A percentile compares a stretch with the other conserved stretches of the same genome.
These are phyloP conservation scores for Centropus unirufus DNA, from an alignment of 2,113 vertebrate species.

Conservation along the genomic window DNA sequence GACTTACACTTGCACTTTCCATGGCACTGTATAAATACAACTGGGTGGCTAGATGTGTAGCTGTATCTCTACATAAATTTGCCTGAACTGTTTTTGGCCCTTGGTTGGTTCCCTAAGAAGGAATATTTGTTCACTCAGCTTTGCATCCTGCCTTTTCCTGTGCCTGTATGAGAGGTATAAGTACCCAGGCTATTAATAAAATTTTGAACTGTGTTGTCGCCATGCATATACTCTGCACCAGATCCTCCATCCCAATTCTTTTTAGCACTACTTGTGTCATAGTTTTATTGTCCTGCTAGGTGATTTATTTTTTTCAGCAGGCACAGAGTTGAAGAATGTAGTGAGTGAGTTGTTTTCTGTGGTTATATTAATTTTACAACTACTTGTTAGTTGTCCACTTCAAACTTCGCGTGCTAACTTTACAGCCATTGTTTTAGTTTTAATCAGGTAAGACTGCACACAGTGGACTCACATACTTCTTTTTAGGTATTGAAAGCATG, in stretches of 20 bases:
- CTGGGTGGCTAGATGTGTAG: not conserved
- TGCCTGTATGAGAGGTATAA: rapidly evolving
- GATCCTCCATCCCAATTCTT: not conserved
- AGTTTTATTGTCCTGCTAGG: not conserved
- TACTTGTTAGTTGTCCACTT: not conserved
- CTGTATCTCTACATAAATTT: not conserved
- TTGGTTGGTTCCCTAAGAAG: not conserved
- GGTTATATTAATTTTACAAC: not conserved
- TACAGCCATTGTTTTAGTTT: not conserved
- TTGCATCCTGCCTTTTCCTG: not conserved
- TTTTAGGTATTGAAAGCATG: not conserved
- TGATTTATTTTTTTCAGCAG: not conserved
- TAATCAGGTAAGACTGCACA: not conserved
- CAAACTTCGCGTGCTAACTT: not conserved
- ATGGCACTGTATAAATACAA: not conserved
- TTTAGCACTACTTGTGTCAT: not conserved
- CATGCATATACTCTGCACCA: not conserved
- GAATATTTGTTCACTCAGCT: not conserved
- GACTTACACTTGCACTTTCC: not conserved
- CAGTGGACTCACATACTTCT: not conserved
- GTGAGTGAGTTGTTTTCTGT: not conserved
- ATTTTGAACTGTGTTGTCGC: rapidly evolving
- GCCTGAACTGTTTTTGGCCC: not conserved
- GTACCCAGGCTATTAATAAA: not conserved
- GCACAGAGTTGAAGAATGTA: not conserved